Conservation (phyloP, 2,888 invertebrate genomes). For the Drosophila diplacantha region DNA sequence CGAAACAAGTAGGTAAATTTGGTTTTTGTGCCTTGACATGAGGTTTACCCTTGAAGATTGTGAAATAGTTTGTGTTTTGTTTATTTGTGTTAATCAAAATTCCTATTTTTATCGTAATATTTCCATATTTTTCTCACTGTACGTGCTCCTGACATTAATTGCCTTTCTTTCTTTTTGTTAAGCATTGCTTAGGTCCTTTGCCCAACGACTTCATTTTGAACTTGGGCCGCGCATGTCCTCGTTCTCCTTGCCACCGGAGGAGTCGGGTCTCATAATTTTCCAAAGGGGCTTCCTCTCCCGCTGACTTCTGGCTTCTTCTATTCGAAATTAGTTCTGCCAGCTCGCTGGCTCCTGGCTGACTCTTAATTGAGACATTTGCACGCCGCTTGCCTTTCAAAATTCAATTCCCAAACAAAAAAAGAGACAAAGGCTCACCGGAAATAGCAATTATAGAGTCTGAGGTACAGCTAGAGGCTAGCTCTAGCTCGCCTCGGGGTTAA, state of each 20-base stretch:
- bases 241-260: conserved; percentile 10
- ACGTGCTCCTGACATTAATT: conserved; percentile 9
- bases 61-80: rapidly evolving
- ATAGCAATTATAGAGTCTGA: conserved; percentile 11
- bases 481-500: conserved; percentile 8
- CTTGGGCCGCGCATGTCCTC: conserved; percentile 41
- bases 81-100: not conserved
- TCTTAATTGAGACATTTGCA: conserved; percentile 66
- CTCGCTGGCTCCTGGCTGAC: conserved; percentile 35
- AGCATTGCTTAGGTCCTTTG: conserved; percentile 39
- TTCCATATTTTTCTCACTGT: not conserved
- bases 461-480: not conserved
- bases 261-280: conserved; percentile 35
- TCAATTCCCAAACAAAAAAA: conserved; percentile 41
- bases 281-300: conserved; percentile 48
- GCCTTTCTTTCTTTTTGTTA: conserved; percentile 28
- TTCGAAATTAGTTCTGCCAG: conserved; percentile 56
- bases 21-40: too few species aligned
- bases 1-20: too few species aligned
- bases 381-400: conserved; percentile 58
- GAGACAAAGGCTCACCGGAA: conserved; percentile 42
- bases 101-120: too few species aligned
- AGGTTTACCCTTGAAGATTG: not conserved
- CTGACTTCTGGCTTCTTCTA: conserved; percentile 33
- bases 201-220: conserved; percentile 63